Evolutionary conservation across 1,140 invertebrate genomes (phyloP), one percentile per base, ranked within the genome.

Genomic region (Lepidurus packardi): DNA sequence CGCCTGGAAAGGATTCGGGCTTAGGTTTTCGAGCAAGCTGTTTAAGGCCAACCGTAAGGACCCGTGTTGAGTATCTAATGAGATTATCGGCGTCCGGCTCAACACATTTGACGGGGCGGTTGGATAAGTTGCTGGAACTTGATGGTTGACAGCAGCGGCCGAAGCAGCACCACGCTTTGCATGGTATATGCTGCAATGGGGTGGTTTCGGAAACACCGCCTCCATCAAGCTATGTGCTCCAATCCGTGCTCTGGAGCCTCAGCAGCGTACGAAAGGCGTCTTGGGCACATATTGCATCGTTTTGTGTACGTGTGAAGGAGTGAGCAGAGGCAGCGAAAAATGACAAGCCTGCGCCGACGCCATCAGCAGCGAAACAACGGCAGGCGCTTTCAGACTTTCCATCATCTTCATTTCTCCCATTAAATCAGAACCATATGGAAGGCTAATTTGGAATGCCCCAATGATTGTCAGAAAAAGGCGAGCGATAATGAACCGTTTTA

Each of bases 351-450:
- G 53, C 53, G 53, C 53, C 53, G 53, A 65, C 53, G 53, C 53
- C 53, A 65, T 65, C 53, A 65, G 53, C 21, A 9, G 53, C 16
- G 53, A 65, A 65, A 65, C 53, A 65, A 65, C 53, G 53, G 21
- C 53, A 65, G 53, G 53, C 53, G 53, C 53, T 65, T 7, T 21
- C 21, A 21, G 53, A 65, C 53, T 65, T 65, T 65, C 53, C 53
- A 65, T 65, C 53, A 65, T 65, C 53, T 65, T 65, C 53, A 65
- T 65, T 65, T 65, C 53, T 65, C 53, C 53, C 53, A 65, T 65
- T 65, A 65, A 65, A 65, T 65, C 53, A 65, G 53, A 65, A 65
- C 53, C 53, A 65, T 65, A 65, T 65, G 53, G 53, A 65, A 65
- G 21, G 53, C 53, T 65, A 65, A 65, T 65, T 65, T 65, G 53